Base-by-base conservation (phyloP, 2,888 invertebrate species). In the Pristionchus entomophagus region DNA sequence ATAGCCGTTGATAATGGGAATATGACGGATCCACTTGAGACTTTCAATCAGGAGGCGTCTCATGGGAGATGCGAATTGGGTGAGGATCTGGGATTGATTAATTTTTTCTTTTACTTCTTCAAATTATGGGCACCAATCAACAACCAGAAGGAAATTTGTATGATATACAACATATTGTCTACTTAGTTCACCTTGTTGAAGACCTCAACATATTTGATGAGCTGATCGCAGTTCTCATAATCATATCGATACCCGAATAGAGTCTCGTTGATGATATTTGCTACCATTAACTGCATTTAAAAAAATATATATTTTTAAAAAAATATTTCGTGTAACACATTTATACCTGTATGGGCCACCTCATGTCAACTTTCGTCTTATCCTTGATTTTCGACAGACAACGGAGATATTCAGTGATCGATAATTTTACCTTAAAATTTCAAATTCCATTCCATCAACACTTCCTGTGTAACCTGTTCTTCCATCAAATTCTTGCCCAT, bases 21-120 rank as follows among this genome's bases (percentile, higher is more conserved):
- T 56, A 41, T 82, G 59, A 19, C 59, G 35, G n/a, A 82, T 59
- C 82, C 82, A 82, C 6, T 56, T 38, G 53, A 59, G n/a, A 41
- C 14, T 82, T 59, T n/a, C n/a, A n/a, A n/a, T n/a, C n/a, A n/a
- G n/a, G 26, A 12, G 19, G 59, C 51, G 38, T 59, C 22, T 38
- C 56, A 82, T 22, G 59, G 82, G 14, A 82, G 82, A 14, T 59
- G 59, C 2, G 53, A 59, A 17, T 35, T n/a, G 22, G 82, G 56
- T 56, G 38, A 82, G 17, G 3, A 82, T 5, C 82, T 82, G 59
- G 51, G 22, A 45, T 17, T 19, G 6, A 8, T 22, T 32, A 12
- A n/a, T n/a, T n/a, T n/a, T n/a, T n/a, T 29, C 19, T 35, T 35
- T 65, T 35, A 19, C 17, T 6, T 45, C 45, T 26, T 6, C 14